phyloP scores from a whole-genome alignment of 1,140 invertebrate genomes.

The Bombus waltoni region DNA sequence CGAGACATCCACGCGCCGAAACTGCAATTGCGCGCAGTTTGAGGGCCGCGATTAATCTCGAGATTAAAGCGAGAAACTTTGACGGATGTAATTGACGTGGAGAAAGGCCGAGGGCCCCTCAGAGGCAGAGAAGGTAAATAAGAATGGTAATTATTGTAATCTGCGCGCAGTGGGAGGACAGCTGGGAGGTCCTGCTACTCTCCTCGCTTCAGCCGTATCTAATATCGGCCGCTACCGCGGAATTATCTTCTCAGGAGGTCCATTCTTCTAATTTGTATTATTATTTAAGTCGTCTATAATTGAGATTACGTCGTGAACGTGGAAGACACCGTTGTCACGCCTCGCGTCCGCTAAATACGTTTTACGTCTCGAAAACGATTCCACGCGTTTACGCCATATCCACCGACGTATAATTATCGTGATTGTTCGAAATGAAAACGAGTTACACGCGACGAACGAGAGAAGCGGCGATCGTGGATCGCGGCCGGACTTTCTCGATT shows the following conservation, averaged over 20 bases:
- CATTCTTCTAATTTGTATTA: slow-evolving; percentile 73
- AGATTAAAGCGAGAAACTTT: slow-evolving; percentile 71
- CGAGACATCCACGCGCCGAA: slow-evolving; percentile 66
- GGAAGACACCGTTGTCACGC: slow-evolving; percentile 57
- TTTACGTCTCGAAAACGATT: slow-evolving; percentile 1
- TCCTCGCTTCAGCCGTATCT: slow-evolving; percentile 66
- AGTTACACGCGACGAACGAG: not conserved
- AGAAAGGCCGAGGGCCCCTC: slow-evolving; percentile 14
- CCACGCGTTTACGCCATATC: not conserved
- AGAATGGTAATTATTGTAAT: slow-evolving; percentile 80
- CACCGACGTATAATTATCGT: not conserved
- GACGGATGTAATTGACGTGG: slow-evolving; percentile 67
- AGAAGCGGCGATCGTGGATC: no score
- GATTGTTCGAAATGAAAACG: slow-evolving; percentile 18
- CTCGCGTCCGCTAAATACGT: slow-evolving; percentile 57
- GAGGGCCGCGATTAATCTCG: slow-evolving; percentile 69
- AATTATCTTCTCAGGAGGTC: slow-evolving; percentile 76
- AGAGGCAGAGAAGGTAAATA: slow-evolving; percentile 68
- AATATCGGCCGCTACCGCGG: slow-evolving; percentile 68
- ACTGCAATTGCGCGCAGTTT: slow-evolving; percentile 58
- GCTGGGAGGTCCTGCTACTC: slow-evolving; percentile 73
- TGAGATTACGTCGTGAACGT: slow-evolving; percentile 58
- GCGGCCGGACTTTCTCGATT: no score
- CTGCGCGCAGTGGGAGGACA: slow-evolving; percentile 74
- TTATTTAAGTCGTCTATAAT: slow-evolving; percentile 70